Evolutionary conservation across 2,888 invertebrate genomes (phyloP).

Genomic region (Salticus scenicus): DNA sequence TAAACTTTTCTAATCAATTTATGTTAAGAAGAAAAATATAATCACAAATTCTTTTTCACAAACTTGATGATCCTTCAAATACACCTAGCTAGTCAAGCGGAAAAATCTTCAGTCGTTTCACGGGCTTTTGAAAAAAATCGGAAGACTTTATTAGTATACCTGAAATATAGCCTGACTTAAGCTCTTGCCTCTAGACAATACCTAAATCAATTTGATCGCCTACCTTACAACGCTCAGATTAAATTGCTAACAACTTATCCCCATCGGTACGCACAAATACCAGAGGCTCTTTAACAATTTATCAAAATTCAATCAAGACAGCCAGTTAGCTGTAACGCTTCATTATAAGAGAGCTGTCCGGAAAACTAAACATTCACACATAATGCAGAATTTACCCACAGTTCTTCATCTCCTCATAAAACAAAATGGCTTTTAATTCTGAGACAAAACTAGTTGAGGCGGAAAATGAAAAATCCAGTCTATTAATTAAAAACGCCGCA

Average conservation of each 20-base stretch:
- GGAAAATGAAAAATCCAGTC: slow-evolving; percentile 49
- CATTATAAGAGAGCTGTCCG: neutral
- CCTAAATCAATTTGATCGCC: no score
- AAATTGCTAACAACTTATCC: neutral
- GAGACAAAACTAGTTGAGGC: slow-evolving; percentile 42
- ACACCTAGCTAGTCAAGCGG: no score
- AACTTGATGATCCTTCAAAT: no score
- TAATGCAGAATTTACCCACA: neutral
- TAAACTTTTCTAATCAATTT: no score
- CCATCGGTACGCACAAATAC: no score
- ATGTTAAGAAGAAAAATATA: no score
- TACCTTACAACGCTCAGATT: neutral
- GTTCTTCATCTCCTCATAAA: slow-evolving; percentile 26
- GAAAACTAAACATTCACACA: neutral
- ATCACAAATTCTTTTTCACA: no score
- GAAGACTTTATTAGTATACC: no score
- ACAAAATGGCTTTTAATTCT: slow-evolving; percentile 62
- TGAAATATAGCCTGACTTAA: no score
- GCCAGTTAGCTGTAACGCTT: neutral
- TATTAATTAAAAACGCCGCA: slow-evolving; percentile 31
- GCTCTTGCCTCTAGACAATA: no score
- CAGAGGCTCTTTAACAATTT: neutral
- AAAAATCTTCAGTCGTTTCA: no score
- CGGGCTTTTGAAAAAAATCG: no score
- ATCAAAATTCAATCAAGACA: neutral